Percentiles rank a stretch among this genome's conserved stretches.
phyloP scores from a whole-genome alignment of 2,113 vertebrate species.

The Nycticorax nycticorax region DNA sequence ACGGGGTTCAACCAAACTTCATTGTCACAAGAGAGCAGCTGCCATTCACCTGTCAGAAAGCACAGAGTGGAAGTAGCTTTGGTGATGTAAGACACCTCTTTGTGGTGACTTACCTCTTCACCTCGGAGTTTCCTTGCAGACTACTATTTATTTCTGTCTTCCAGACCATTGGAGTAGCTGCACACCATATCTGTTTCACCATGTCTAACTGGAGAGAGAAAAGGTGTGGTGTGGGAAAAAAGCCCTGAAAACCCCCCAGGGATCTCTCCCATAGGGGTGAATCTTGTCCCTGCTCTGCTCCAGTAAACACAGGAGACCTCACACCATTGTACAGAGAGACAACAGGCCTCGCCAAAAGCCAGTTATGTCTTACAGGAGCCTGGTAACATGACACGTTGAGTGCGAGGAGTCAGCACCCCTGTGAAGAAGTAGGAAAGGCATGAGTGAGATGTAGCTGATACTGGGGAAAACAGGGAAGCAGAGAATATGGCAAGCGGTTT shows the following conservation, averaged over 20 bases:
- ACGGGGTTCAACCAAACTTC: background rate
- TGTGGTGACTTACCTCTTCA: background rate
- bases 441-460: background rate
- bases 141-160: background rate
- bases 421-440: fast-evolving
- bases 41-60: background rate
- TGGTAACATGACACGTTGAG: fast-evolving
- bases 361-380: background rate
- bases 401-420: background rate
- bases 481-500: background rate
- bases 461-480: background rate
- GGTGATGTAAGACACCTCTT: background rate
- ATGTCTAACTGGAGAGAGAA: background rate
- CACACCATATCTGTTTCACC: background rate
- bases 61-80: background rate
- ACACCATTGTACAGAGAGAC: fast-evolving
- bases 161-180: background rate
- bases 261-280: fast-evolving
- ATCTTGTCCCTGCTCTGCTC: background rate
- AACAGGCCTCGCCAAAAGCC: background rate
- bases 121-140: background rate
- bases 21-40: background rate
- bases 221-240: background rate
- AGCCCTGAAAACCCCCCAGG: background rate
- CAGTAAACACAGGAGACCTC: background rate